phyloP scores from a whole-genome alignment of 1,140 invertebrate genomes.

The Plodia interpunctella region DNA sequence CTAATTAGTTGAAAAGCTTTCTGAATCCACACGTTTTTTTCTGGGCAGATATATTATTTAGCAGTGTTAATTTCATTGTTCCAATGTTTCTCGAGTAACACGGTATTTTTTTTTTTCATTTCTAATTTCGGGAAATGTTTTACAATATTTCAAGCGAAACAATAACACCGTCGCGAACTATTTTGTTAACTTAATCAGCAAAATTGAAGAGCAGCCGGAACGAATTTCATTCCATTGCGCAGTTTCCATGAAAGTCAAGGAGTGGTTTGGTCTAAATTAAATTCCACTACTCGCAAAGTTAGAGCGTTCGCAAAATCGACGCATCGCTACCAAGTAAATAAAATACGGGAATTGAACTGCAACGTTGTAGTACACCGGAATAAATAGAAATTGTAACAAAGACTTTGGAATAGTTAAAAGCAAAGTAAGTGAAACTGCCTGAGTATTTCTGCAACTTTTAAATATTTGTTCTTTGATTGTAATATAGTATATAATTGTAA shows the following conservation, averaged over 20 bases:
- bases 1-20: too few relatives aligned
- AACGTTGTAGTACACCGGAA: constrained; percentile 8
- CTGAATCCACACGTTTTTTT: too few relatives aligned
- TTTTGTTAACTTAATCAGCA: not conserved
- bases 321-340: constrained; percentile 15
- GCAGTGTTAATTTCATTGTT: too few relatives aligned
- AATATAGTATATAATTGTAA: too few relatives aligned
- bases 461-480: too few relatives aligned
- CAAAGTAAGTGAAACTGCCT: not conserved
- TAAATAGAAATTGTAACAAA: not conserved
- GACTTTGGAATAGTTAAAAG: not conserved
- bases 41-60: too few relatives aligned
- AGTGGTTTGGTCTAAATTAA: constrained; percentile 18
- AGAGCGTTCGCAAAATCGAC: constrained; percentile 13
- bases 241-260: constrained; percentile 12
- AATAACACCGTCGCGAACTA: not conserved
- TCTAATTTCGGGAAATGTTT: not conserved
- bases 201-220: constrained; percentile 6
- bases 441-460: too few relatives aligned
- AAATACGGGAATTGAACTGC: not conserved
- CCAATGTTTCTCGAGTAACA: too few relatives aligned
- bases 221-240: constrained; percentile 11
- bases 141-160: not conserved
- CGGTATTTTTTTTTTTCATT: not conserved
- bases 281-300: constrained; percentile 13